phyloP scores from a whole-genome alignment of 2,113 vertebrate species.

The Hippoglossus stenolepis region DNA sequence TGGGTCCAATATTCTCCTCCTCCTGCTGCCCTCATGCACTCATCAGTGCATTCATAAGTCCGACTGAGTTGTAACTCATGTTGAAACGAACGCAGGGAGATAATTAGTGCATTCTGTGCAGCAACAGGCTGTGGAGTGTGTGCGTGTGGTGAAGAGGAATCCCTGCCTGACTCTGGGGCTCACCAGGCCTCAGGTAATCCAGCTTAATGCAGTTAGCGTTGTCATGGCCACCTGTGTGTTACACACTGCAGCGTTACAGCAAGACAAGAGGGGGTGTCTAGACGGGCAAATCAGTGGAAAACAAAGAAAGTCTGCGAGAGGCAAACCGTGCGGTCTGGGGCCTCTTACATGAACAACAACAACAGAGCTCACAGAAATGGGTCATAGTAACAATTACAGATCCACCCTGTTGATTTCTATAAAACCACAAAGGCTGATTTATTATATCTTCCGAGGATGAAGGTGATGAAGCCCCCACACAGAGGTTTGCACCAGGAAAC shows the following conservation, averaged over 20 bases:
- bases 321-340: constrained; percentile 4
- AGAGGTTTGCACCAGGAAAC: constrained; percentile 13
- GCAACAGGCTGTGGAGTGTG: not conserved
- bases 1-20: constrained; percentile 29
- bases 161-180: constrained; percentile 39
- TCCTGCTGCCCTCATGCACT: constrained; percentile 16
- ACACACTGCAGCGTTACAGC: constrained; percentile 40
- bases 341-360: constrained; percentile 1
- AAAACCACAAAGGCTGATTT: not conserved
- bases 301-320: constrained; percentile 34
- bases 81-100: constrained; percentile 30
- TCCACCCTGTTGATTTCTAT: not conserved
- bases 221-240: constrained; percentile 63
- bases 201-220: constrained; percentile 64
- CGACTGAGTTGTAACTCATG: constrained; percentile 4
- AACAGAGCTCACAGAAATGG: constrained; percentile 16
- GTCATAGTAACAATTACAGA: not conserved
- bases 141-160: constrained; percentile 37
- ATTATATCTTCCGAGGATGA: not conserved
- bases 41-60: constrained; percentile 7
- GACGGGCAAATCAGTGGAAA: constrained; percentile 56
- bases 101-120: constrained; percentile 37
- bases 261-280: constrained; percentile 47
- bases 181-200: constrained; percentile 73
- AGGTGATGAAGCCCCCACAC: not conserved